Evolutionary conservation across 2,888 invertebrate species (phyloP), one percentile per base, ranked within the genome.

Genomic region (Salpingus planirostris): DNA sequence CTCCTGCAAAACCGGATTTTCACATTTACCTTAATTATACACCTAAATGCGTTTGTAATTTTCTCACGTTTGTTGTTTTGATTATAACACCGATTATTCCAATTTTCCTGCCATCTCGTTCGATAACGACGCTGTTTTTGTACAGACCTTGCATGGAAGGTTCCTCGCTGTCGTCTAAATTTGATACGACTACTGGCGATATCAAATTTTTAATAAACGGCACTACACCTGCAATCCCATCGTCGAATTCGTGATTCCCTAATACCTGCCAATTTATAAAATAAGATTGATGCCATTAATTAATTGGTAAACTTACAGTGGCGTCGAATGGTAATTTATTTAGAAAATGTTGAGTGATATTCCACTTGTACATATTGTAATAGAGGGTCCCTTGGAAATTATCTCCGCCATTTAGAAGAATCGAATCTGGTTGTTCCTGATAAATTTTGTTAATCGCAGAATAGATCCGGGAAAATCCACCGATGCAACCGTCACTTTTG

Each of bases 231-330:
- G 64, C 73, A 2, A 88, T 66, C 2, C 74, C 77, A 48, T 82
- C 73, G 55, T 90, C 90, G 51, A 91, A 90, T 59, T 90, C 90
- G 50, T 91, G 89, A 60, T 89, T 89, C 1, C 89, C 90, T 5
- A 89, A 57, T 0, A 83, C 81, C 87, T 89, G 55, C 10, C 43
- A 56, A n/a, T n/a, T n/a, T n/a, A n/a, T n/a, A n/a, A n/a, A n/a
- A n/a, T n/a, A n/a, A n/a, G 34, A 34, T 30, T 23, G 11, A 15
- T 18, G 29, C 21, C 25, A 26, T 7, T n/a, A n/a, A 29, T 2
- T 6, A 22, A 22, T 29, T 21, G 6, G 4, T n/a, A n/a, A 13
- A 63, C 68, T 67, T 64, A 84, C 84, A 70, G 84, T 78, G 1
- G 76, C 88, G 56, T 87, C 85, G 48, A 84, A 80, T 1, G 29